These are phyloP conservation scores for Megalopta genalis DNA, from an alignment of 1,140 invertebrate genomes.

Conservation along the genomic window DNA sequence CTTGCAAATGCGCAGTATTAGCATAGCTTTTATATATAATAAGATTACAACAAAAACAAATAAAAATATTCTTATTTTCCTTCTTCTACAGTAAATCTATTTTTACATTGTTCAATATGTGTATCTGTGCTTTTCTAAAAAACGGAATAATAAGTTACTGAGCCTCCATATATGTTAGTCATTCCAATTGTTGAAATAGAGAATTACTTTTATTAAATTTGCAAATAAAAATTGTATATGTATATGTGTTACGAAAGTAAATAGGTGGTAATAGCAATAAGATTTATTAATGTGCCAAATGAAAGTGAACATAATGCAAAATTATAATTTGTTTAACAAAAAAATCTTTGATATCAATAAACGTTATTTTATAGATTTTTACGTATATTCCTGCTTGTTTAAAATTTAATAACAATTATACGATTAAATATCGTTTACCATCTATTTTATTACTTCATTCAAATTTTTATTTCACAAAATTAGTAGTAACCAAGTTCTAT, in stretches of 20 bases:
- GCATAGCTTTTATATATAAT: conserved; percentile 32
- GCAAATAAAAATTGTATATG: conserved; percentile 12
- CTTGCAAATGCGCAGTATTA: conserved; percentile 37
- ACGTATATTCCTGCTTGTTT: not conserved
- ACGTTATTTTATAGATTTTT: not conserved
- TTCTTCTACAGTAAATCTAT: conserved; percentile 30
- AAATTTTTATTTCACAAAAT: not conserved
- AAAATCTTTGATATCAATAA: not conserved
- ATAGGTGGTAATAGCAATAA: conserved; percentile 20
- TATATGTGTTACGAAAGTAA: conserved; percentile 14
- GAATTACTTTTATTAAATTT: conserved; percentile 2
- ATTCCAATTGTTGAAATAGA: conserved; percentile 12
- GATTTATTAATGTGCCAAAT: conserved; percentile 51
- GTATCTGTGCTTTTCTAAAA: not conserved
- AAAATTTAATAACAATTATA: not conserved
- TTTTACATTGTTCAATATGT: conserved; percentile 20
- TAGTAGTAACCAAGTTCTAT: not conserved
- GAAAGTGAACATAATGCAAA: conserved; percentile 18
- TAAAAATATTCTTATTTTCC: conserved; percentile 48
- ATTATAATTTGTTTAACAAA: conserved; percentile 28
- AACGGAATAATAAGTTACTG: conserved; percentile 11
- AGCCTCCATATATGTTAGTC: conserved; percentile 25
- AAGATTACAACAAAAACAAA: conserved; percentile 5
- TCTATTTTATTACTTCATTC: conserved; percentile 3
- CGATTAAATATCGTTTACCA: not conserved